These are phyloP conservation scores for roundworm (Caenorhabditis elegans) DNA, from an alignment of 1,140 invertebrate genomes.

Conservation along the genomic window DNA sequence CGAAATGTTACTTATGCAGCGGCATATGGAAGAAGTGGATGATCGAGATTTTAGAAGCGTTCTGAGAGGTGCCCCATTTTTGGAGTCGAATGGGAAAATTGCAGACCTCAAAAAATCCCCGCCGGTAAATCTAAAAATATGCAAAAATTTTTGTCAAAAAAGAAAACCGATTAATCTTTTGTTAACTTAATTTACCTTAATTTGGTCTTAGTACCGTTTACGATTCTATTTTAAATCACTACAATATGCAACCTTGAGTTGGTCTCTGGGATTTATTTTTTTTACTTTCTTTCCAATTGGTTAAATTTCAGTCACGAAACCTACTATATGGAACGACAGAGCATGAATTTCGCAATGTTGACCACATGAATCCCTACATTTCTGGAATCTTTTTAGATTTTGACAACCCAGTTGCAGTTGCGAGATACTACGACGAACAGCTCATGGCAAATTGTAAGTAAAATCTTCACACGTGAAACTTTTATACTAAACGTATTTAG, in stretches of 20 bases:
- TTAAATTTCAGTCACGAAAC: neutral
- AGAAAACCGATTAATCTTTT: too few relatives aligned
- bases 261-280: too few relatives aligned
- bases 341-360: neutral
- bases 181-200: too few relatives aligned
- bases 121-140: neutral
- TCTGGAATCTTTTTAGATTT: neutral
- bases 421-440: neutral
- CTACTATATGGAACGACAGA: neutral
- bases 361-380: neutral
- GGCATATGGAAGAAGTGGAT: constrained; percentile 8
- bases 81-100: neutral
- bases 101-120: neutral
- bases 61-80: neutral
- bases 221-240: too few relatives aligned
- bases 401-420: neutral
- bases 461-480: too few relatives aligned
- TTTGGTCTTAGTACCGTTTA: too few relatives aligned
- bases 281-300: too few relatives aligned
- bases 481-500: too few relatives aligned
- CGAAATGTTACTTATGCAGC: neutral
- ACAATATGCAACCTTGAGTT: too few relatives aligned
- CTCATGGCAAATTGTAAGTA: neutral
- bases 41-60: neutral
- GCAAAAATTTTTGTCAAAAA: too few relatives aligned